These are phyloP conservation scores for Rhinella marina DNA, from an alignment of 2,797 vertebrate species.

Conservation along the genomic window DNA sequence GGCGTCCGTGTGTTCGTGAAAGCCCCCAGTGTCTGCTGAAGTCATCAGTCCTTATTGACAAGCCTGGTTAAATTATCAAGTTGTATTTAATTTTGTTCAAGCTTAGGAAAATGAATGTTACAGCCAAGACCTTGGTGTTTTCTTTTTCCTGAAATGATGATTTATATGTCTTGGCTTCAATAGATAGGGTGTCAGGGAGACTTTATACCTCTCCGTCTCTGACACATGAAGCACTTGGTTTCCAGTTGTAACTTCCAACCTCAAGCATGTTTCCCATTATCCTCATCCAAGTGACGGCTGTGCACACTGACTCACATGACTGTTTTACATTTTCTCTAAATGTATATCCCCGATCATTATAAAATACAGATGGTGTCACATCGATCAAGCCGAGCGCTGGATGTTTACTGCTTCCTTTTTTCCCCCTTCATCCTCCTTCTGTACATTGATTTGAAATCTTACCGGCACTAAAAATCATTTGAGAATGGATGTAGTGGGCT, in stretches of 20 bases:
- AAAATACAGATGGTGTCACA: constrained; percentile 77
- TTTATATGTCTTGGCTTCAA: constrained; percentile 77
- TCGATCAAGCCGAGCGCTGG: constrained; percentile 66
- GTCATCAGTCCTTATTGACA: constrained; percentile 74
- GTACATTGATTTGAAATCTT: constrained; percentile 65
- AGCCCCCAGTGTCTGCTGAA: constrained; percentile 72
- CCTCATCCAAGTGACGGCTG: constrained; percentile 71
- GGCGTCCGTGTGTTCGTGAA: constrained; percentile 16
- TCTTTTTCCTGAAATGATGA: constrained; percentile 75
- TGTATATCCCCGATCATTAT: constrained; percentile 76
- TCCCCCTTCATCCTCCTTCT: constrained; percentile 59
- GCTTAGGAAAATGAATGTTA: constrained; percentile 74
- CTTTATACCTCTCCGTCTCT: constrained; percentile 75
- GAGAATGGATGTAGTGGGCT: constrained; percentile 57
- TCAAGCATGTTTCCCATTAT: constrained; percentile 77
- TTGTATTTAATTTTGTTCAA: constrained; percentile 76
- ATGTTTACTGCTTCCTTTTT: constrained; percentile 70
- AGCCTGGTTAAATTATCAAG: constrained; percentile 78
- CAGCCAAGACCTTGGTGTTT: constrained; percentile 76
- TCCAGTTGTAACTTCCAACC: constrained; percentile 75
- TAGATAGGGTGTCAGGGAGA: constrained; percentile 72
- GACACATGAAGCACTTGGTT: constrained; percentile 77
- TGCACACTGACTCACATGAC: constrained; percentile 71
- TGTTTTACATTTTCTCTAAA: constrained; percentile 76
- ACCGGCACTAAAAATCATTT: constrained; percentile 62